phyloP scores from a whole-genome alignment of 2,113 vertebrate species.

The Butastur rufipennis region DNA sequence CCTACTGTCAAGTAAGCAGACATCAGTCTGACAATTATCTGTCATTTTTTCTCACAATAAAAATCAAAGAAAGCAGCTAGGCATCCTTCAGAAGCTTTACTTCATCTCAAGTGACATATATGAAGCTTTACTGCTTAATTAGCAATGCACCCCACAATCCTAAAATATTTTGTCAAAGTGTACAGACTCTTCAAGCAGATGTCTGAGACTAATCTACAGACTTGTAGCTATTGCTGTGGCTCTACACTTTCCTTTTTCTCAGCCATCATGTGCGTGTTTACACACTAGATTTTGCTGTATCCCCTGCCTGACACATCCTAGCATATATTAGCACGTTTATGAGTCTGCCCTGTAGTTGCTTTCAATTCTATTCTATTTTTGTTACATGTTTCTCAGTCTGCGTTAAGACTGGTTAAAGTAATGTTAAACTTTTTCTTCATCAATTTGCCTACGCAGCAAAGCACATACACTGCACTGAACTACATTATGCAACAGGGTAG shows the following conservation, averaged over 20 bases:
- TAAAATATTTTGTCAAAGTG: not conserved
- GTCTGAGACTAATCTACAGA: not conserved
- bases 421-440: not conserved
- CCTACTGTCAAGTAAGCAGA: not conserved
- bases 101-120: not conserved
- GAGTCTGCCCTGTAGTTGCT: not conserved
- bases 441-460: not conserved
- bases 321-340: not conserved
- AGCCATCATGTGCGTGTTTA: not conserved
- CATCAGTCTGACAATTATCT: not conserved
- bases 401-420: not conserved
- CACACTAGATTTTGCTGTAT: not conserved
- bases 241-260: not conserved
- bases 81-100: not conserved
- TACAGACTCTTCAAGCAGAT: not conserved
- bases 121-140: not conserved
- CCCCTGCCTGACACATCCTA: not conserved
- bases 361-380: not conserved
- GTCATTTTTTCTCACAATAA: not conserved
- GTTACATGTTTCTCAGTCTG: not conserved
- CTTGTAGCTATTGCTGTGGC: not conserved
- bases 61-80: not conserved
- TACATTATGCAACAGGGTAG: not conserved
- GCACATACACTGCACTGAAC: not conserved
- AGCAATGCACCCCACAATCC: not conserved